A percentile compares a stretch with the other conserved stretches of the same genome.
phyloP scores from a whole-genome alignment of 1,140 invertebrate genomes.

The Plectrocnemia conspersa region DNA sequence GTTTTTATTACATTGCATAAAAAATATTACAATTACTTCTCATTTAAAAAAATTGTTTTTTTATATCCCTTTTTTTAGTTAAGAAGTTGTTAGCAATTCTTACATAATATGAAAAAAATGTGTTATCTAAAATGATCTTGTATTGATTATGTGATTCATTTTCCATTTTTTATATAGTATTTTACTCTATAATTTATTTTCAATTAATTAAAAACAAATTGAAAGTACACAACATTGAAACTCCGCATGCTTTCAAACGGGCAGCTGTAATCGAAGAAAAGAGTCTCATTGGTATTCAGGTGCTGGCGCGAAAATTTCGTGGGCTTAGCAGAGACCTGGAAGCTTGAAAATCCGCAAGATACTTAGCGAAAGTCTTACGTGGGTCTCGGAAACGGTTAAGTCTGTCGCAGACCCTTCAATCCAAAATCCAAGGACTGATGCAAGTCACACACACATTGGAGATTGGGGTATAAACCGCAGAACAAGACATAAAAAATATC shows the following conservation, averaged over 20 bases:
- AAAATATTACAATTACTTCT: too few species aligned
- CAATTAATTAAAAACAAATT: neutral
- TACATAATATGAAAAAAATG: too few species aligned
- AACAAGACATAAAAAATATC: neutral
- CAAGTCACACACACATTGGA: neutral
- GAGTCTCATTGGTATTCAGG: conserved; percentile 3
- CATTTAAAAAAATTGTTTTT: too few species aligned
- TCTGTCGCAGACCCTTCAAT: neutral
- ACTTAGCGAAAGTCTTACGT: neutral
- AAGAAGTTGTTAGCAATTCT: too few species aligned
- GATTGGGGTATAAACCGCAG: neutral
- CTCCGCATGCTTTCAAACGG: neutral
- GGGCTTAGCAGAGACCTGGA: conserved; percentile 10
- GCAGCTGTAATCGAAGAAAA: conserved; percentile 4
- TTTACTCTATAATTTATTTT: too few species aligned
- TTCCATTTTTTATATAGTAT: too few species aligned
- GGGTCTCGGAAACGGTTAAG: neutral
- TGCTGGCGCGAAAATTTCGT: neutral
- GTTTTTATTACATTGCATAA: too few species aligned
- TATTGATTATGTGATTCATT: too few species aligned
- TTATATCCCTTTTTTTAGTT: too few species aligned
- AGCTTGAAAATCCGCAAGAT: conserved; percentile 4
- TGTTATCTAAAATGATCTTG: too few species aligned
- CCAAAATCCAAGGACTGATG: neutral
- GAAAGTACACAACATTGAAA: neutral